Evolutionary conservation across 1,140 invertebrate species (phyloP).

Genomic region (Anoplolepis gracilipes): DNA sequence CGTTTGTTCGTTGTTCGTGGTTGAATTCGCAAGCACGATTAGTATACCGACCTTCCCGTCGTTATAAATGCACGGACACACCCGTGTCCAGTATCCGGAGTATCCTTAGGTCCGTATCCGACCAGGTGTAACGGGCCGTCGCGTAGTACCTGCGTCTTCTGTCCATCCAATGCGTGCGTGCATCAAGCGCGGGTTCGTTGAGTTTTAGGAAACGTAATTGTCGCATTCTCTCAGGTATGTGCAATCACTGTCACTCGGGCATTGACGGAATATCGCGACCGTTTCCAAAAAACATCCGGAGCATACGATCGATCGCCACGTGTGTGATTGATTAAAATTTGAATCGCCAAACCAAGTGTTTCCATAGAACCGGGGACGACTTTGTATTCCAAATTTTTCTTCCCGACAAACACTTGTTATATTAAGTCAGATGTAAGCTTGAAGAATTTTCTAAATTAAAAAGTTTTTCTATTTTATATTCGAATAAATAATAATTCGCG

Average conservation of each 20-base stretch:
- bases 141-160: conserved; percentile 72
- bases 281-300: conserved; percentile 46
- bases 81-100: conserved; percentile 57
- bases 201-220: conserved; percentile 75
- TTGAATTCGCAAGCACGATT: conserved; percentile 64
- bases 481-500: too few relatives aligned
- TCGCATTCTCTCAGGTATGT: conserved; percentile 74
- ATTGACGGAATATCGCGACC: background rate
- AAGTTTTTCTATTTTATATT: too few relatives aligned
- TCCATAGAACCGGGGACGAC: background rate
- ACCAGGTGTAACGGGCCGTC: conserved; percentile 63
- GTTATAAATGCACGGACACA: conserved; percentile 65
- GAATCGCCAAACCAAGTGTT: background rate
- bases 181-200: conserved; percentile 68
- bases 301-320: conserved; percentile 23
- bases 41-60: conserved; percentile 46
- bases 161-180: conserved; percentile 72
- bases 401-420: background rate
- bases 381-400: background rate
- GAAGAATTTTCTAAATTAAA: background rate
- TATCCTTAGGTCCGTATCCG: conserved; percentile 63
- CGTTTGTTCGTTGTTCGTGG: conserved; percentile 64
- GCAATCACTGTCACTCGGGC: conserved; percentile 29
- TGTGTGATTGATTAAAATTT: background rate
- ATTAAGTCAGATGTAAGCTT: too few relatives aligned